phyloP scores from a whole-genome alignment of 2,797 vertebrate species.

The Lacerta agilis region DNA sequence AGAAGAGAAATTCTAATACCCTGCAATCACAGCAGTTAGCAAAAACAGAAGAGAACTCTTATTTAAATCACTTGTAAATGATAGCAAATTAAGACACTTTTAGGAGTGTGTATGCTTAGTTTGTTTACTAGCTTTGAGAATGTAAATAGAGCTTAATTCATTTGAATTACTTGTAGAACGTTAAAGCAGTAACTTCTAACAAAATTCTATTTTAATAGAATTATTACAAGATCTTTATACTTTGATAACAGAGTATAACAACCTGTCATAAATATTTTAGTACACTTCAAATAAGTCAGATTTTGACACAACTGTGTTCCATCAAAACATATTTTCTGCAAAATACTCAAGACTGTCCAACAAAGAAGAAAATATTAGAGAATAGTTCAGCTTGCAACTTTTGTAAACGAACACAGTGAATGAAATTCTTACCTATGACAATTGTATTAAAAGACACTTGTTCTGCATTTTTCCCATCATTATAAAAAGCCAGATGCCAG shows the following conservation, averaged over 20 bases:
- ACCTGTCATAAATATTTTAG: constrained; percentile 16
- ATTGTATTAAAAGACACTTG: constrained; percentile 95
- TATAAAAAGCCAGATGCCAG: constrained; percentile 99
- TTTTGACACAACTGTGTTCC: background rate
- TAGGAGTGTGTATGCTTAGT: constrained; percentile 17
- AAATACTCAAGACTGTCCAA: background rate
- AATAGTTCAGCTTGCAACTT: background rate
- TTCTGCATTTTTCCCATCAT: constrained; percentile 91
- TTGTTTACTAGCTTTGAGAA: constrained; percentile 30
- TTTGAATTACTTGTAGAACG: constrained; percentile 14
- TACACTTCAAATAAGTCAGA: background rate
- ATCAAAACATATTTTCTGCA: constrained; percentile 10
- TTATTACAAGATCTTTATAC: constrained; percentile 20
- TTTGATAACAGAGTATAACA: constrained; percentile 13
- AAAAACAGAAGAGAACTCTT: constrained; percentile 26
- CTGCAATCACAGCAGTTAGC: background rate
- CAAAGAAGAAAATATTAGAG: background rate
- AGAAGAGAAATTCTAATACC: constrained; percentile 53
- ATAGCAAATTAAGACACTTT: accelerated
- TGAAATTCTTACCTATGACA: constrained; percentile 87
- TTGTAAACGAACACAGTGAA: constrained; percentile 28
- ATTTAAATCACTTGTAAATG: constrained; percentile 31
- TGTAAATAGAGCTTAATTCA: constrained; percentile 30
- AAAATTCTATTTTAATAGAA: constrained; percentile 24
- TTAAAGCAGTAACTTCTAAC: constrained; percentile 24